Evolutionary conservation across 2,113 vertebrate genomes (phyloP), one percentile per base, ranked within the genome.

Genomic region (Aix galericulata): DNA sequence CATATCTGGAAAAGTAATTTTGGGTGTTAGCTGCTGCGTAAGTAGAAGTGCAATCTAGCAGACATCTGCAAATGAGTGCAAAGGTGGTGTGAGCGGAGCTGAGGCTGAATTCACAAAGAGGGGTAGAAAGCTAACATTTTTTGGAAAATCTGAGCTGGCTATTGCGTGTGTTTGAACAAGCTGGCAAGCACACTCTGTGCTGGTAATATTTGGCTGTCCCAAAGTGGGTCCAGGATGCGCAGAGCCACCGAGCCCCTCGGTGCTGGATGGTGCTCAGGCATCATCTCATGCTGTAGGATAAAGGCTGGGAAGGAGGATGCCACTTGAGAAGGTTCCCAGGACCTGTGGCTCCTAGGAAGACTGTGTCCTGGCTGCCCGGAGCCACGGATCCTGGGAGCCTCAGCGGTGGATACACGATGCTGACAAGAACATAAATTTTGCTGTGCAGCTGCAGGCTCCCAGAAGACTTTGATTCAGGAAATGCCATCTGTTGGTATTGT

Each of bases 371-470:
- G 69, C 81, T 92, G 89, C 71, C 64, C 0, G 1, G 89, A 94
- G 91, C 89, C 1, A 0, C 62, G 79, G 83, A 89, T 91, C 81
- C 81, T 91, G 89, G 81, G 95, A 96, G 83, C 32, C 73, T 95
- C 77, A 79, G 66, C 8, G 4, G 66, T 94, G 62, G 83, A 76
- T 92, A 91, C 44, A 22, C 53, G 74, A 93, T 85, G 86, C 81
- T 94, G 95, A 95, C 95, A 96, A 75, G 91, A 36, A 87, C 74
- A 91, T 95, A 95, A 96, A 95, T 95, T 94, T 91, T 93, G 44
- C 67, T 69, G 44, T 91, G 93, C 96, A 95, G 95, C 95, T 95
- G 94, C 90, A 62, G 58, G 63, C 80, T 97, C 91, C 94, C 93
- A 87, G 58, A 89, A 89, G 77, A 84, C 58, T 82, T 87, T 36